Evolutionary conservation across 2,113 vertebrate species (phyloP).

Genomic region (Apeltes quadracus): DNA sequence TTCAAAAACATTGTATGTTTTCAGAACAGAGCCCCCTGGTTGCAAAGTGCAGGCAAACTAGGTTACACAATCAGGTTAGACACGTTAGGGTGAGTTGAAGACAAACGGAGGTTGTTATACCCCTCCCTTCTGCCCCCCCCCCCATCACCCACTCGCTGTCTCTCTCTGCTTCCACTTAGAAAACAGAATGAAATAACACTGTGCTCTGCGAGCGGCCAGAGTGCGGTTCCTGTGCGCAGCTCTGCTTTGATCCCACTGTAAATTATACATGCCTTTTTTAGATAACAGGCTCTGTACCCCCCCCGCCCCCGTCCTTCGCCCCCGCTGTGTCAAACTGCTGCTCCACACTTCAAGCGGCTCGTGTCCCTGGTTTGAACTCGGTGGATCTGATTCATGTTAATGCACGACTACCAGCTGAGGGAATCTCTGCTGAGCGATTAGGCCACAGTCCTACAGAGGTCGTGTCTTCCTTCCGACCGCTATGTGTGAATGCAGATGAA

Average conservation of each 20-base stretch:
- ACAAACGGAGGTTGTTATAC: conserved; percentile 24
- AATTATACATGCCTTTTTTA: conserved; percentile 68
- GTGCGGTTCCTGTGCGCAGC: conserved; percentile 10
- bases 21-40: conserved; percentile 49
- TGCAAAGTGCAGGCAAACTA: not conserved
- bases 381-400: conserved; percentile 18
- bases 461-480: too few relatives aligned
- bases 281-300: conserved; percentile 56
- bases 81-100: not conserved
- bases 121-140: conserved; percentile 8
- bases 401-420: not conserved
- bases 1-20: conserved; percentile 14
- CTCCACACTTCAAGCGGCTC: conserved; percentile 23
- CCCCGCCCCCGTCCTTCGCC: conserved; percentile 48
- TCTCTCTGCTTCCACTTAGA: conserved; percentile 34
- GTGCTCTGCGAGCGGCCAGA: conserved; percentile 12
- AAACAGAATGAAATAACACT: conserved; percentile 47
- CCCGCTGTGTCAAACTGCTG: conserved; percentile 43
- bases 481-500: too few relatives aligned
- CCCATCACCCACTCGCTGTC: conserved; percentile 3
- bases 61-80: not conserved
- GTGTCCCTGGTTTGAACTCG: conserved; percentile 58
- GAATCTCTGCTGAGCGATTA: conserved; percentile 39
- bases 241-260: conserved; percentile 62
- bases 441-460: not conserved